Base-by-base conservation (phyloP, 2,888 invertebrate species). In the Dasypogon diadema region DNA sequence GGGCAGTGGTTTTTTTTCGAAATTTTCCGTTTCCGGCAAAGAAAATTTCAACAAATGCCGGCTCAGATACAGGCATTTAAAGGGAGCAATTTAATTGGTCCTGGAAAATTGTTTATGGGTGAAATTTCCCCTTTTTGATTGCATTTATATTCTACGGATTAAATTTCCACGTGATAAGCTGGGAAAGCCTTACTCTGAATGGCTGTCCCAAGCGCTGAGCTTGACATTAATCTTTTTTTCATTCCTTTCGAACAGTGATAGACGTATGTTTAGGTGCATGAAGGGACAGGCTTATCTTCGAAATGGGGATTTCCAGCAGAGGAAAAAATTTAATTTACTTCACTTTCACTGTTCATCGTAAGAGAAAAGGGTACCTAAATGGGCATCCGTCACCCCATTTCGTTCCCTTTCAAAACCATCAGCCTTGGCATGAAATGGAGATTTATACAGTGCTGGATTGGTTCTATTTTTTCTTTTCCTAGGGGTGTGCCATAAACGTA, bases 371-470 rank as follows among this genome's bases (percentile, higher is more conserved):
- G 70, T 70, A 54, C 70, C 75, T 74, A 77, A 77, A 77, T 74
- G 70, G 77, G 60, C 74, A 77, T 77, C 77, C 77, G 70, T 77
- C 77, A 77, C 77, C 77, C 77, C 70, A 75, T 75, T 75, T 68
- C 68, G 18, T 60, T 48, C 26, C 65, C 74, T 74, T 65, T 54
- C 75, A 48, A 51, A 30, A 51, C 60, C 68, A 34, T 75, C 70
- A 46, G 74, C 74, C 65, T 34, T 60, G 58, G 60, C 75, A 75
- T 75, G 74, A 77, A 77, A 77, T 77, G 77, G 77, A 77, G 77
- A 77, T 77, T 77, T 77, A 77, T 77, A 75, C 68, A 77, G 75
- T 77, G 70, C 77, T 70, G 77, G 70, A 77, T 77, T 77, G 77
- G 48, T 74, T 60, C 70, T 70, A 58, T 75, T 74, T 70, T 51